phyloP scores from a whole-genome alignment of 2,113 vertebrate genomes.

The Neofelis nebulosa region DNA sequence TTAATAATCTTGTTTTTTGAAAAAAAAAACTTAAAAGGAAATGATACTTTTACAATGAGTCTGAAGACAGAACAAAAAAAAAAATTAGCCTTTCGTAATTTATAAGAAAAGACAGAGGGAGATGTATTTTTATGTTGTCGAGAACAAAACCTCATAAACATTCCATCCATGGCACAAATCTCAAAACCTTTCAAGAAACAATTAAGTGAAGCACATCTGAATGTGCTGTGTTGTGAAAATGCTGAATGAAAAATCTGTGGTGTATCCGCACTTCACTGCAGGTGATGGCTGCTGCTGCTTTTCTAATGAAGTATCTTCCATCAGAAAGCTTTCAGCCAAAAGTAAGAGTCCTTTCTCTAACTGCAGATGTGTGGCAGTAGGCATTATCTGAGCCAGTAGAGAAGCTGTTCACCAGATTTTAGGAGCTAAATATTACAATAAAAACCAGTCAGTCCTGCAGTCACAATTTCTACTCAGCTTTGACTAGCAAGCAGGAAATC shows the following conservation, averaged over 20 bases:
- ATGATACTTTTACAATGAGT: background rate
- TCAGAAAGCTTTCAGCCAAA: constrained; percentile 46
- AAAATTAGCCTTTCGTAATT: background rate
- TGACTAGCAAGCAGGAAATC: constrained; percentile 39
- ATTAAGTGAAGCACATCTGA: background rate
- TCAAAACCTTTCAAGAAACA: constrained; percentile 20
- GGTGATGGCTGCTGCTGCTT: background rate
- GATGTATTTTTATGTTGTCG: background rate
- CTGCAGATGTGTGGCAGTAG: constrained; percentile 34
- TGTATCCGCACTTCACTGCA: background rate
- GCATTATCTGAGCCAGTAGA: constrained; percentile 1
- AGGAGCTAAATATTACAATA: constrained; percentile 51
- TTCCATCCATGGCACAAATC: background rate
- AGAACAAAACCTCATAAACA: constrained; percentile 38
- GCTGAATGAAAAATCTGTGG: background rate
- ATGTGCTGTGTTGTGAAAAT: background rate
- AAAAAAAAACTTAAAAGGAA: background rate
- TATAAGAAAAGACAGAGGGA: background rate
- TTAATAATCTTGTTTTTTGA: background rate
- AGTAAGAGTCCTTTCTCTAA: constrained; percentile 19
- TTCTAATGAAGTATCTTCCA: constrained; percentile 5
- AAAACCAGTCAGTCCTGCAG: constrained; percentile 46
- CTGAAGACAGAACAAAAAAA: constrained; percentile 4
- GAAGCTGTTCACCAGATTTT: constrained; percentile 36
- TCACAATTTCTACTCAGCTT: constrained; percentile 26